Base-by-base conservation (phyloP, 2,113 vertebrate species). In the Climacteris rufus region DNA sequence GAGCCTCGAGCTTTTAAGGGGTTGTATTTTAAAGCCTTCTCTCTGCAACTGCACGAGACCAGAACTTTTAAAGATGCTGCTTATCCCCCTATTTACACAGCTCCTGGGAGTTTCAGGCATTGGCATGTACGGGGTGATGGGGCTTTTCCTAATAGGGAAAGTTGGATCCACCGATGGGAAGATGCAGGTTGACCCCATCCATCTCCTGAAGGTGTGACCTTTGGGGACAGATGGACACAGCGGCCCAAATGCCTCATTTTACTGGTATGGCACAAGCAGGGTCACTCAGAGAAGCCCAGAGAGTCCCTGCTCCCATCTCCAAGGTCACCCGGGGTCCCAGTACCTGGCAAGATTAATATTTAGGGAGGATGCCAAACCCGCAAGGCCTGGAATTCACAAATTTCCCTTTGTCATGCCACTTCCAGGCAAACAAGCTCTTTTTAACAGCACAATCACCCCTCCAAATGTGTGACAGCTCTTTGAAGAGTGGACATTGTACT, bases 191-290 rank as follows among this genome's bases (percentile, higher is more conserved):
- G 31, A 56, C 4, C 45, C 42, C 31, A 20, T 14, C 52, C 31
- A 11, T 13, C n/a, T 66, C 78, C 60, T 52, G 40, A 54, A 31
- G 65, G 6, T 22, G 64, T 15, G 45, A 19, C n/a, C n/a, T 12
- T 4, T 24, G 47, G 57, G 42, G 59, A 54, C 28, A 59, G 44
- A 22, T 7, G 17, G 28, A 21, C 60, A 40, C 13, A 18, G 23
- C 0, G 1, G 3, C 28, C 27, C 45, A 37, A 66, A 42, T 1
- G 3, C 22, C 31, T 44, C 9, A 0, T 83, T 71, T 57, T 28
- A 28, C 24, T 39, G 37, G 14, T 1, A 33, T 39, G 77, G 22
- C 70, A 71, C 30, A 9, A 50, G 19, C 1, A 1, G 24, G 30
- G 25, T 13, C 37, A 45, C 24, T 9, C 0, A 15, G 50, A 61